A percentile compares a stretch with the other conserved stretches of the same genome.
These are phyloP conservation scores for Labeo catla DNA, from an alignment of 2,113 vertebrate genomes.

Conservation along the genomic window DNA sequence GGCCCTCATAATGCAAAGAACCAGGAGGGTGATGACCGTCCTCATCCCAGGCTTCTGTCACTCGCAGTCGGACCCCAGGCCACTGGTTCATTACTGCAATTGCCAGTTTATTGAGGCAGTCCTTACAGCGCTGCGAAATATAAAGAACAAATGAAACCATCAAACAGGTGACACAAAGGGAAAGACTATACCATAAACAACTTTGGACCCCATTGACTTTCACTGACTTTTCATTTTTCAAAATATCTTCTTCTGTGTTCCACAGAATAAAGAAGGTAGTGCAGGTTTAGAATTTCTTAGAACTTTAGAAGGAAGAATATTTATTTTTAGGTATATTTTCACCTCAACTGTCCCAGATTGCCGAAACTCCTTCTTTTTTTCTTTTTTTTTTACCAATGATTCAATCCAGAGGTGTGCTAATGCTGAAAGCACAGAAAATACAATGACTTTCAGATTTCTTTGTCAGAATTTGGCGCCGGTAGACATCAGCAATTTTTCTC, in stretches of 20 bases:
- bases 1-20: conserved; percentile 97
- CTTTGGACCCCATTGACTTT: not conserved
- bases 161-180: not conserved
- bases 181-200: not conserved
- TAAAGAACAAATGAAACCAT: conserved; percentile 2
- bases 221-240: not conserved
- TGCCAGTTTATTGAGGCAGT: conserved; percentile 90
- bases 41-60: conserved; percentile 98
- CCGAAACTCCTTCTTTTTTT: conserved; percentile 4
- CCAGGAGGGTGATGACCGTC: conserved; percentile 91
- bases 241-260: not conserved
- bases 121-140: conserved; percentile 89
- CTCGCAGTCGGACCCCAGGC: conserved; percentile 90
- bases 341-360: conserved; percentile 12
- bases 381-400: conserved; percentile 1
- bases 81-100: conserved; percentile 98
- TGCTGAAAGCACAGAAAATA: conserved; percentile 44
- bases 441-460: conserved; percentile 37
- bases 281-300: not conserved
- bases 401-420: not conserved
- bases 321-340: not conserved
- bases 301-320: not conserved
- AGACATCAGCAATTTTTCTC: conserved; percentile 66
- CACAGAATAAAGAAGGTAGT: not conserved
- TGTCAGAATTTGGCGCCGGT: conserved; percentile 54